Evolutionary conservation across 2,113 vertebrate genomes (phyloP), one percentile per base, ranked within the genome.

Genomic region (Notothenia rossii): DNA sequence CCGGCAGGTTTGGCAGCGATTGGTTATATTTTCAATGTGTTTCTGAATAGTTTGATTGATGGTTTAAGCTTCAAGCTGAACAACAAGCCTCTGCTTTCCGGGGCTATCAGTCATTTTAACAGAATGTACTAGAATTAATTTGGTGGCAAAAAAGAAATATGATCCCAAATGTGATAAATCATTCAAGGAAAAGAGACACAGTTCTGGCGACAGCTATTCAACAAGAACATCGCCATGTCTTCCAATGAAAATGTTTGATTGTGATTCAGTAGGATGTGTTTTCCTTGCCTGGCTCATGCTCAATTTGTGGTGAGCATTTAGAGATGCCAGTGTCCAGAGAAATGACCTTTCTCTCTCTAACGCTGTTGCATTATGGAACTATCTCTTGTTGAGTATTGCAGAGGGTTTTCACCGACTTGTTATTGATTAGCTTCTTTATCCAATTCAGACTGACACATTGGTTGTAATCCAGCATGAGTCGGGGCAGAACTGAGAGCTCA

Each of bases 371-470:
- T 82, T 85, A 76, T 62, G 59, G 59, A 84, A 75, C 45, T 72
- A 79, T 69, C 43, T 76, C 46, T 67, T 49, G 15, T 48, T 45
- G 72, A 70, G 36, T 13, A 49, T 56, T 9, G 9, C 33, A 49
- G 17, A 74, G 46, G 74, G 75, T 54, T 58, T 77, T 56, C 55
- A 68, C 15, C 0, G 2, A 2, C 75, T 76, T 48, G 5, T 14
- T 78, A 84, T 84, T 77, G 79, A 88, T 90, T 33, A 59, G 50
- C n/a, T 50, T 66, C 59, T 64, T 61, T 18, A 60, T 53, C 60
- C 29, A 75, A 58, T 77, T 81, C 56, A 72, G 29, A 29, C 29
- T 29, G 50, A 55, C 45, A 60, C 46, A 60, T 59, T 43, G 71
- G 79, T 88, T 82, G 81, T 46, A 10, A 48, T 74, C 25, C 18